A percentile compares a stretch with the other conserved stretches of the same genome.
phyloP scores from a whole-genome alignment of 2,888 invertebrate species.

The Balanococcus diminutus region DNA sequence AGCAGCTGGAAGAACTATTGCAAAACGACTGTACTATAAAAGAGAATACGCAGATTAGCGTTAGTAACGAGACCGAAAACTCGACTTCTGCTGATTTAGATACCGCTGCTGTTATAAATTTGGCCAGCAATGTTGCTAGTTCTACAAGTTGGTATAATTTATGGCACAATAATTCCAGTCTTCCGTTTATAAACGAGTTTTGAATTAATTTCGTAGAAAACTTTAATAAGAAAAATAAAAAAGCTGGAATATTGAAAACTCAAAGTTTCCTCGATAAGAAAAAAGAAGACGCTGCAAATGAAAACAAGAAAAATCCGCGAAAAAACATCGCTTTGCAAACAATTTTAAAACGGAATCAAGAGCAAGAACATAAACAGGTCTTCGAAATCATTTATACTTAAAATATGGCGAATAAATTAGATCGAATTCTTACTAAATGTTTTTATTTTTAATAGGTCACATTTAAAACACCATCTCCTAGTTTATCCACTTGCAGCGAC shows the following conservation, averaged over 20 bases:
- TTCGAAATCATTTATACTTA: neutral
- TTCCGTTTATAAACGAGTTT: neutral
- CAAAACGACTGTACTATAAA: constrained; percentile 43
- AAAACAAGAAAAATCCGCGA: constrained; percentile 63
- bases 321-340: constrained; percentile 83
- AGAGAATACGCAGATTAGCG: neutral
- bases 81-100: neutral
- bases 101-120: neutral
- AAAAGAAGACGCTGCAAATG: constrained; percentile 54
- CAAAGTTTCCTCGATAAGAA: constrained; percentile 61
- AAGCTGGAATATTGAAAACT: constrained; percentile 73
- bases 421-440: neutral
- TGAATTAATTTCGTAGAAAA: neutral
- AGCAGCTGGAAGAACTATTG: constrained; percentile 66
- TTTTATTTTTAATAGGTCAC: constrained; percentile 63
- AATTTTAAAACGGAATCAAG: constrained; percentile 73
- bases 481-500: constrained; percentile 56
- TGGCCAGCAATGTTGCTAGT: neutral
- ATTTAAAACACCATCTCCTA: constrained; percentile 64
- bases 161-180: neutral
- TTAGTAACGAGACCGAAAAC: neutral
- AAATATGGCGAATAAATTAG: neutral
- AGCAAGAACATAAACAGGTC: constrained; percentile 61
- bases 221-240: constrained; percentile 63
- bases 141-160: neutral